Conservation (phyloP, 1,140 invertebrate genomes). For the Temnothorax nylanderi region DNA sequence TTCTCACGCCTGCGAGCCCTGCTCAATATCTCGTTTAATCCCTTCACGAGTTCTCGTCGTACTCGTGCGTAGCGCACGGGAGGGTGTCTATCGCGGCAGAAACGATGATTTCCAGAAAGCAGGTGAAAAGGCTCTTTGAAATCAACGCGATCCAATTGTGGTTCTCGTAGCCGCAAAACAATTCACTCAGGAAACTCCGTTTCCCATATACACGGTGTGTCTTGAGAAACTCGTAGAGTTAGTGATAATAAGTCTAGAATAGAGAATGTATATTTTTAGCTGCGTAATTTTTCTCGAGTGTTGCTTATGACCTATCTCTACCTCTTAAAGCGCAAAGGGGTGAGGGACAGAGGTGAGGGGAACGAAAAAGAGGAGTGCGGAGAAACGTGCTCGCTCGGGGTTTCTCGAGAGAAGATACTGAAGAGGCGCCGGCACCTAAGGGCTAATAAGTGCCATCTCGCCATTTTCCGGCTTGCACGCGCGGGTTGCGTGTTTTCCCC, state of each 20-base stretch:
- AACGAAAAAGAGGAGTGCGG: neutral
- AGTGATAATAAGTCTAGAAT: neutral
- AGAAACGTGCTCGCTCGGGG: conserved; percentile 41
- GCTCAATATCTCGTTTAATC: conserved; percentile 32
- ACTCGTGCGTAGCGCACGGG: neutral
- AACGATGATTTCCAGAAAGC: conserved; percentile 10
- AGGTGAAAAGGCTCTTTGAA: neutral
- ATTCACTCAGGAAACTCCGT: neutral
- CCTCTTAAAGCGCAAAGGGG: neutral
- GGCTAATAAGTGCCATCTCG: conserved; percentile 51
- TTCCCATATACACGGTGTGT: neutral
- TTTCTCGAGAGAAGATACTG: conserved; percentile 49
- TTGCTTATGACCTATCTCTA: neutral
- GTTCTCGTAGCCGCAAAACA: neutral
- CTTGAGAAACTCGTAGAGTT: neutral
- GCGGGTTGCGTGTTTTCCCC: neutral
- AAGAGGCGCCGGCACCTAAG: conserved; percentile 18
- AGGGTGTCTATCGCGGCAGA: neutral
- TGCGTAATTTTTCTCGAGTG: neutral
- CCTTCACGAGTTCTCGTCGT: conserved; percentile 11
- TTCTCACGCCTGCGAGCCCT: neutral
- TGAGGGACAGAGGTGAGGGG: neutral
- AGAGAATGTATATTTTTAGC: conserved; percentile 11
- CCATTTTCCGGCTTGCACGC: conserved; percentile 30
- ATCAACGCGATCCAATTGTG: neutral